Evolutionary conservation across 1,140 invertebrate species (phyloP), one percentile per base, ranked within the genome.

Genomic region (Sarcophaga peregrina): DNA sequence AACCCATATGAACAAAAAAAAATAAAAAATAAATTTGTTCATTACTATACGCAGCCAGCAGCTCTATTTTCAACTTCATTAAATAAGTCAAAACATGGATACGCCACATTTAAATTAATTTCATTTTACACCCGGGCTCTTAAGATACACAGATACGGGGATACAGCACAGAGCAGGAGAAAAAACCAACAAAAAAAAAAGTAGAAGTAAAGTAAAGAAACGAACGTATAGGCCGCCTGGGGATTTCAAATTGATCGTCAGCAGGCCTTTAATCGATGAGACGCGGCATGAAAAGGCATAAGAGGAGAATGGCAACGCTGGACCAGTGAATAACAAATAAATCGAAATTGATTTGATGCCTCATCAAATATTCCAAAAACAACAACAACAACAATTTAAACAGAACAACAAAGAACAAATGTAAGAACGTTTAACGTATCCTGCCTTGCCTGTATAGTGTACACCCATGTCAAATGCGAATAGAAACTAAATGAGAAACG

Each of bases 221-320:
- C 9, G 7, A n/a, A n/a, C 45, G 13, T 8, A n/a, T 50, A 7
- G 75, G 75, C 75, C 75, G 75, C 75, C 75, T 78, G 75, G 75
- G 75, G 75, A 78, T 78, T 78, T 78, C 47, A 78, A 48, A 78
- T 25, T 78, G 75, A 78, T 78, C 75, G 75, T 78, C 75, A 50
- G 75, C 75, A 78, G 75, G 47, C 75, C 50, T 78, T 20, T 78
- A 78, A 78, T 78, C 75, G 75, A 78, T 78, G 75, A 78, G 75
- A 78, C 75, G 50, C 48, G 75, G 75, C 47, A 50, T 78, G 75
- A 52, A 20, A 11, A 13, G 17, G 72, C 5, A 37, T 15, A 20
- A 8, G 10, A 46, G 75, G 47, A 17, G 47, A 76, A 74, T 9
- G 46, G 46, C 13, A 48, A 48, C 17, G 47, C 13, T 8, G 13